phyloP scores from a whole-genome alignment of 2,797 vertebrate species.

The Thaleichthys pacificus region DNA sequence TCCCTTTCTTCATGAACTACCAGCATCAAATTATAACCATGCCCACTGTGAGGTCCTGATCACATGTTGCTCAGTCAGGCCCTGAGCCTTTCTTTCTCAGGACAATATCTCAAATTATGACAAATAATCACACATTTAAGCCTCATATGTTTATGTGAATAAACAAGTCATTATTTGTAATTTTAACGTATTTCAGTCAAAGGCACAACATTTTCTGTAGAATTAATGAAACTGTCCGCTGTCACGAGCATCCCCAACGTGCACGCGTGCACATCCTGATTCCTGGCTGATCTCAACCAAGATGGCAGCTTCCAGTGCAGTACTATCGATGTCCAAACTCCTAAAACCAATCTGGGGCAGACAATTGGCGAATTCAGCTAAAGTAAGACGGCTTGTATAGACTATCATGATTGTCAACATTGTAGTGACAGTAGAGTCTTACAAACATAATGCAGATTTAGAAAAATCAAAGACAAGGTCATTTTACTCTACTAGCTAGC shows the following conservation, averaged over 20 bases:
- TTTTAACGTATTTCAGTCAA: no score
- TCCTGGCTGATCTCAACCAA: constrained; percentile 34
- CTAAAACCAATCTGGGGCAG: constrained; percentile 62
- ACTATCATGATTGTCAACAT: background rate
- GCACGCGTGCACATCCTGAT: background rate
- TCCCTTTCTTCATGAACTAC: no score
- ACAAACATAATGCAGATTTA: no score
- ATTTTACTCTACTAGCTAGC: constrained; percentile 18
- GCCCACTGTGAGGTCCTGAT: no score
- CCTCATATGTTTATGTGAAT: no score
- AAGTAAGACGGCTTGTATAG: constrained; percentile 58
- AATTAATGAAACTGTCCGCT: background rate
- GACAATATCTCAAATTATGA: no score
- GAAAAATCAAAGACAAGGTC: constrained; percentile 56
- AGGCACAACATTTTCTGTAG: no score
- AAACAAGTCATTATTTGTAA: no score
- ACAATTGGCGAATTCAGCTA: constrained; percentile 60
- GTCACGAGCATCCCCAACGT: constrained; percentile 8
- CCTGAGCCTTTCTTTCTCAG: no score
- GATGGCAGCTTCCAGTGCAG: constrained; percentile 69
- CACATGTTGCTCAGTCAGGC: no score
- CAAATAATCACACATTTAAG: no score
- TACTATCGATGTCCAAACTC: constrained; percentile 62
- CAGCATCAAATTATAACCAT: no score
- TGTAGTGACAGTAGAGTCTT: background rate